Evolutionary conservation across 2,113 vertebrate genomes (phyloP).

Genomic region (Microtus pennsylvanicus): DNA sequence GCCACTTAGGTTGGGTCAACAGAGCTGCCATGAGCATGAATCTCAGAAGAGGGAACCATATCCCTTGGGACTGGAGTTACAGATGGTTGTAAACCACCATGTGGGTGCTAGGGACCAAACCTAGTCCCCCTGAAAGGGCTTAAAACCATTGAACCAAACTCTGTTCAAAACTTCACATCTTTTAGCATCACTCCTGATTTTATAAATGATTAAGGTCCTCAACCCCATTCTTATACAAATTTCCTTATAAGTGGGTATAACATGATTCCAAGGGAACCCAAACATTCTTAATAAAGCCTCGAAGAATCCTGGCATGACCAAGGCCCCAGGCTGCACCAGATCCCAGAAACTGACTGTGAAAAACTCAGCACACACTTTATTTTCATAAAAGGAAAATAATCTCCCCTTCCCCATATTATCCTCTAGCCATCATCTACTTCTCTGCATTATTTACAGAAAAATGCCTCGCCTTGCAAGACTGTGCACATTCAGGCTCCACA

Average conservation of each 20-base stretch:
- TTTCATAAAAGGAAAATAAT: not conserved
- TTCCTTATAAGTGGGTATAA: slow-evolving; percentile 93
- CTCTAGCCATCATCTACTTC: not conserved
- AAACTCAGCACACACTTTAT: not conserved
- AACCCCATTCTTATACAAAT: slow-evolving; percentile 91
- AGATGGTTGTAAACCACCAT: not conserved
- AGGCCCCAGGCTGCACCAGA: not conserved
- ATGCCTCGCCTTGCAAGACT: not conserved
- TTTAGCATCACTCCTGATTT: slow-evolving; percentile 88
- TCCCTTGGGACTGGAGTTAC: not conserved
- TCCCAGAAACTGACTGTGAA: not conserved
- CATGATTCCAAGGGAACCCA: slow-evolving; percentile 89
- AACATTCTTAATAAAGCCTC: slow-evolving; percentile 82
- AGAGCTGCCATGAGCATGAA: not conserved
- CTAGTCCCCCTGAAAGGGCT: not conserved
- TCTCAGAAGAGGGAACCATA: not conserved
- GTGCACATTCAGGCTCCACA: not conserved
- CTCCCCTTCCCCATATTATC: not conserved
- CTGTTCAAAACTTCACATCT: not conserved
- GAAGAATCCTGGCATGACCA: slow-evolving; percentile 86
- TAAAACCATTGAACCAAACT: not conserved
- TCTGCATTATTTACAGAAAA: not conserved
- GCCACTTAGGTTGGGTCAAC: not conserved
- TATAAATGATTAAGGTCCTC: slow-evolving; percentile 89
- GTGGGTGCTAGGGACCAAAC: not conserved